A percentile compares a stretch with the other conserved stretches of the same genome.
These are phyloP conservation scores for Brachionichthys hirsutus DNA, from an alignment of 2,113 vertebrate genomes.

Conservation along the genomic window DNA sequence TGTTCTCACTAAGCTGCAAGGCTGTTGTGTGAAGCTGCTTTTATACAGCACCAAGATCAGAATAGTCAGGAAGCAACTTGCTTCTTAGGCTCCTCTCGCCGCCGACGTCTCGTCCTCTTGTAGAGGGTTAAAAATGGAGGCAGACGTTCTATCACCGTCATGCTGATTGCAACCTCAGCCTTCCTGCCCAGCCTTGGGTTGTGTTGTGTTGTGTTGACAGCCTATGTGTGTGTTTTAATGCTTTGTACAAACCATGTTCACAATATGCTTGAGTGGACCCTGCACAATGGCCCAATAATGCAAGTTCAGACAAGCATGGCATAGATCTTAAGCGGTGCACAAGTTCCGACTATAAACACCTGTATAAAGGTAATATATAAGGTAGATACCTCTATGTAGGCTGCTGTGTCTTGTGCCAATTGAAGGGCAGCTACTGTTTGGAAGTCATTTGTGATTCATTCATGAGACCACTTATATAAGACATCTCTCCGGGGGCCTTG, in stretches of 20 bases:
- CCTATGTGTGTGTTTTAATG: slow-evolving; percentile 31
- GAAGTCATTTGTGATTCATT: slow-evolving; percentile 38
- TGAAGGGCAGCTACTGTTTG: slow-evolving; percentile 1
- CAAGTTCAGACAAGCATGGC: neutral
- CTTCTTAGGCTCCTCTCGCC: slow-evolving; percentile 10
- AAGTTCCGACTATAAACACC: neutral
- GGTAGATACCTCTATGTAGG: too few species aligned
- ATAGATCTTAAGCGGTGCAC: slow-evolving; percentile 1
- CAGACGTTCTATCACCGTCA: slow-evolving; percentile 51
- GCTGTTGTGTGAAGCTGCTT: slow-evolving; percentile 14
- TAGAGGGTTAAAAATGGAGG: slow-evolving; percentile 70
- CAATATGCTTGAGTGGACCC: slow-evolving; percentile 32
- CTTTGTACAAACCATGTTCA: slow-evolving; percentile 22
- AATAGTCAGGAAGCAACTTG: slow-evolving; percentile 36
- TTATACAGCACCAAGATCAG: slow-evolving; percentile 21
- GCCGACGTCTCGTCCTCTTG: slow-evolving; percentile 42
- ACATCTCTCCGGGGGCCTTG: slow-evolving; percentile 36
- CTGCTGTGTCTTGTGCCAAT: neutral
- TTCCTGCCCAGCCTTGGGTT: too few species aligned
- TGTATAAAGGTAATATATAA: neutral
- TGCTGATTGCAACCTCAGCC: slow-evolving; percentile 44
- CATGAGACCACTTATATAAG: slow-evolving; percentile 48
- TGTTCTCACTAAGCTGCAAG: slow-evolving; percentile 2
- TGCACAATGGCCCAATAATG: neutral
- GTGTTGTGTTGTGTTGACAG: slow-evolving; percentile 22